Evolutionary conservation across 2,113 vertebrate genomes (phyloP).

Genomic region (Periophthalmodon schlosseri): DNA sequence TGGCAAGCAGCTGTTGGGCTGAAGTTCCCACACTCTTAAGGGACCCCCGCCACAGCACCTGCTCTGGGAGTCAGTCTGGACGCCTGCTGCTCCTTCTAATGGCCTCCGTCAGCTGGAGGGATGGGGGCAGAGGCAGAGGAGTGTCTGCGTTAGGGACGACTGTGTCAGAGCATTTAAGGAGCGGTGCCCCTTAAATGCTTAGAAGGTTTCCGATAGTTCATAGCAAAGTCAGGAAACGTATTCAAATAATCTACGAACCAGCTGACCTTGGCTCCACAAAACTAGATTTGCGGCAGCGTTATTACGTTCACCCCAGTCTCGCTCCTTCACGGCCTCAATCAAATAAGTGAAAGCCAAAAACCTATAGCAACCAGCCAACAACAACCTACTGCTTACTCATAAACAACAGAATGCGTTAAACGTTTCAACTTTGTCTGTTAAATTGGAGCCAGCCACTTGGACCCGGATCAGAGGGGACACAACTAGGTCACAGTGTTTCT

Average conservation of each 20-base stretch:
- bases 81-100: constrained; percentile 62
- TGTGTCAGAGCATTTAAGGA: constrained; percentile 37
- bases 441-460: constrained; percentile 48
- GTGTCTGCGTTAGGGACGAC: constrained; percentile 52
- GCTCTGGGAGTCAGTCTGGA: constrained; percentile 66
- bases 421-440: background rate
- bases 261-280: background rate
- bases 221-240: background rate
- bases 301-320: no score
- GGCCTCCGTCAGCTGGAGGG: constrained; percentile 68
- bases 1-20: constrained; percentile 72
- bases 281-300: background rate
- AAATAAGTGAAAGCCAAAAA: background rate
- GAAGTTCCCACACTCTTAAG: constrained; percentile 69
- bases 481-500: constrained; percentile 61
- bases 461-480: constrained; percentile 66
- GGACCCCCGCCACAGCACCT: constrained; percentile 71
- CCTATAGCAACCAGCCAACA: background rate
- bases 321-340: no score
- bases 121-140: constrained; percentile 25
- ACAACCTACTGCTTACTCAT: background rate
- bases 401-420: background rate
- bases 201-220: constrained; percentile 15
- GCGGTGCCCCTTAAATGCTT: constrained; percentile 27
- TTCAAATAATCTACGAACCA: background rate